Base-by-base conservation (phyloP, 2,797 vertebrate genomes). In the Carduelis carduelis region DNA sequence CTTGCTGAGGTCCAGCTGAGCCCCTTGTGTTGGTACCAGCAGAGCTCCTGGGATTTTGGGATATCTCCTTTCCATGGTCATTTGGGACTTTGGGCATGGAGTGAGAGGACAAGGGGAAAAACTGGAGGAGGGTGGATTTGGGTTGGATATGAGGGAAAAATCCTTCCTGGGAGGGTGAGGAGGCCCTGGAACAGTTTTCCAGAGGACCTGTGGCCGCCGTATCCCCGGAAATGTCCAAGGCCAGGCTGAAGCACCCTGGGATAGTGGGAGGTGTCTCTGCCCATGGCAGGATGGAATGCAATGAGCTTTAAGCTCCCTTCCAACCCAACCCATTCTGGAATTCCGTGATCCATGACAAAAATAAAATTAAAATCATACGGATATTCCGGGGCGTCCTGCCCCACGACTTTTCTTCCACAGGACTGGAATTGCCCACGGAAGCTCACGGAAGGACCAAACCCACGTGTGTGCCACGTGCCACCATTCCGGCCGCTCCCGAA, bases 391-490 rank as follows among this genome's bases (percentile, higher is more conserved):
- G 22, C 5, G 5, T 41, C 47, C 64, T 49, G 43, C 39, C 59
- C 28, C 20, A 1, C 0, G 12, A 8, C 13, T 78, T 59, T 2
- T 1, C 39, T 44, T 49, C 61, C 3, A 0, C 0, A 11, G 66
- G 44, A 1, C 23, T 13, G 82, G 13, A 6, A 13, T 15, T 14
- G 32, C 37, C 81, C 66, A 4, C 0, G 39, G 46, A 53, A 57
- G 24, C 21, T 52, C 68, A 6, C 0, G 6, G 53, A 52, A 66
- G 30, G 34, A 41, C 9, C 39, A 16, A 21, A 53, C 3, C 84
- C 88, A 69, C 2, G 6, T 85, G 85, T 1, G 9, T 19, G 79
- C 85, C 95, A 72, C 0, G 30, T 53, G 88, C 82, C 61, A 26
- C 72, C 4, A 1, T 52, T 30, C 76, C 1, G 0, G 18, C 1